Conservation (phyloP, 2,113 vertebrate genomes). For the Daboia siamensis region DNA sequence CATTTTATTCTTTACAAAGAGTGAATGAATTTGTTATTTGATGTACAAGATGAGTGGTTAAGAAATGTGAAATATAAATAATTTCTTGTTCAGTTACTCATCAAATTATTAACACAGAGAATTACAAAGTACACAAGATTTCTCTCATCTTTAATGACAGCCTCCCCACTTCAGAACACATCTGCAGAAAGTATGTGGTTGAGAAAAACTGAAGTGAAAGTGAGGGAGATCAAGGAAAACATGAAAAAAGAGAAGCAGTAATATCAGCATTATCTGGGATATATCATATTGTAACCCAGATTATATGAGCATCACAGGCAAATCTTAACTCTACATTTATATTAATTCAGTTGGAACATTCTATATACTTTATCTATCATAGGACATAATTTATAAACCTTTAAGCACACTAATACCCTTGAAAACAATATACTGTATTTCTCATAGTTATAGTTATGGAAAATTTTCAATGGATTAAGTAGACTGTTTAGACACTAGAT, state of each 20-base stretch:
- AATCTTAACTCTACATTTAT: not conserved
- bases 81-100: not conserved
- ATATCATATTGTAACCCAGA: not conserved
- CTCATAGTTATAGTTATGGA: not conserved
- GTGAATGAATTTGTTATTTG: not conserved
- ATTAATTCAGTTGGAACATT: not conserved
- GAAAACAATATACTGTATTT: not conserved
- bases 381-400: not conserved
- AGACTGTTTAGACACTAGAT: not conserved
- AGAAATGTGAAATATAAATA: not conserved
- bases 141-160: not conserved
- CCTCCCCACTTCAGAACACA: not conserved
- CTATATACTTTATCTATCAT: not conserved
- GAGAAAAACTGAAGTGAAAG: not conserved
- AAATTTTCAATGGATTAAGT: not conserved
- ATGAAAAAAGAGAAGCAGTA: not conserved
- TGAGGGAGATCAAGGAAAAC: not conserved
- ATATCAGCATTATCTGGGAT: not conserved
- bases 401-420: not conserved
- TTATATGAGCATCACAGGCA: not conserved
- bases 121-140: not conserved
- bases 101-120: not conserved
- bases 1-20: not conserved
- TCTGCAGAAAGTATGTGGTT: not conserved
- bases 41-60: not conserved